Evolutionary conservation across 2,888 invertebrate genomes (phyloP).

Genomic region (Dusona sp.): DNA sequence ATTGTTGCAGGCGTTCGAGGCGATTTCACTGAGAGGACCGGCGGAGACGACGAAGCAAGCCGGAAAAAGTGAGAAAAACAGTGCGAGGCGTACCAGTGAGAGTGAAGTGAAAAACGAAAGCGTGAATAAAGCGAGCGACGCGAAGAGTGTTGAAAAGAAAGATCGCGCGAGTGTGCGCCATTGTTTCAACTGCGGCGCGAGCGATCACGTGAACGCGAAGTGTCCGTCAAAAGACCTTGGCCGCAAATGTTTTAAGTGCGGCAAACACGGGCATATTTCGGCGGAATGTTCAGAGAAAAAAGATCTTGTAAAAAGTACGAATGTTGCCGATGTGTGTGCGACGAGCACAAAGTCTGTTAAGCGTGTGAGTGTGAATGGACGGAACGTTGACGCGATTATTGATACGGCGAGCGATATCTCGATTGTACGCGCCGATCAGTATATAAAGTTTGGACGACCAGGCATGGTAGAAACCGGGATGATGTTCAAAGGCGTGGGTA

Average conservation of each 20-base stretch:
- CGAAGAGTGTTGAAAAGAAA: conserved; percentile 26
- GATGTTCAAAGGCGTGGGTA: conserved; percentile 9
- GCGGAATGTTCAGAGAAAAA: conserved; percentile 2
- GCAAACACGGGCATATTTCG: conserved; percentile 8
- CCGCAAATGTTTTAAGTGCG: conserved; percentile 10
- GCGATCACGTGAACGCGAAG: conserved; percentile 1
- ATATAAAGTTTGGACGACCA: conserved; percentile 57
- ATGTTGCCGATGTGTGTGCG: conserved; percentile 30
- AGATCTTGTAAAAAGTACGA: neutral
- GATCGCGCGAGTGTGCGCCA: neutral
- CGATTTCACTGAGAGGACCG: neutral
- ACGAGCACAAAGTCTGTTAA: conserved; percentile 31
- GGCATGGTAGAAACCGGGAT: conserved; percentile 10
- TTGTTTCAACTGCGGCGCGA: conserved; percentile 15
- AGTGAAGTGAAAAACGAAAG: conserved; percentile 8
- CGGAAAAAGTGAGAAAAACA: neutral
- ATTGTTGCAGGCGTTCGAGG: conserved; percentile 45
- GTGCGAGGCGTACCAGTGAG: neutral
- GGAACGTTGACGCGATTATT: conserved; percentile 54
- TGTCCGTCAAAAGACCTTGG: neutral
- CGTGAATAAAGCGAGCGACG: conserved; percentile 7
- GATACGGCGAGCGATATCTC: conserved; percentile 64
- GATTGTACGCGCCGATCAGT: conserved; percentile 50
- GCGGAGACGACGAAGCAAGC: neutral
- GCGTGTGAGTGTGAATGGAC: conserved; percentile 46